Percentiles rank a stretch among this genome's conserved stretches.
These are phyloP conservation scores for Cheilosia vernalis DNA, from an alignment of 2,888 invertebrate species.

Conservation along the genomic window DNA sequence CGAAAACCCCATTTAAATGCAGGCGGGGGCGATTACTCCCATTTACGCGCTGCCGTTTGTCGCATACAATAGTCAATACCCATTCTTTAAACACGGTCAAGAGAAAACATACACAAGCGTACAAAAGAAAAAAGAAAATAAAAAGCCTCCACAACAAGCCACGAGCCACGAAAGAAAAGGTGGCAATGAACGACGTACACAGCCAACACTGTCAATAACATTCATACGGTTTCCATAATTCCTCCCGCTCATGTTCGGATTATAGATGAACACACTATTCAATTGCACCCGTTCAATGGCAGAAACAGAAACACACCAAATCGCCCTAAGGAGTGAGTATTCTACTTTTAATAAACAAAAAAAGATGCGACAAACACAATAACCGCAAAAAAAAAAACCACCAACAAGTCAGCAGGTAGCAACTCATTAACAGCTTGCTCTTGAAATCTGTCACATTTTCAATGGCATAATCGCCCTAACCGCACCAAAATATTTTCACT, in stretches of 20 bases:
- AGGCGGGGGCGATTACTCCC: constrained; percentile 30
- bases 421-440: constrained; percentile 36
- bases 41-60: constrained; percentile 27
- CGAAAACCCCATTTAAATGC: constrained; percentile 31
- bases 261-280: constrained; percentile 27
- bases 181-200: constrained; percentile 61
- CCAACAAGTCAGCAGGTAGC: constrained; percentile 53
- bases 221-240: constrained; percentile 65
- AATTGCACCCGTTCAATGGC: constrained; percentile 1
- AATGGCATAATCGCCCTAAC: constrained; percentile 15
- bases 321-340: constrained; percentile 7
- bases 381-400: background rate
- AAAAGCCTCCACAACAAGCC: background rate
- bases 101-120: constrained; percentile 6
- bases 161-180: background rate
- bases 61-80: background rate
- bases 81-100: constrained; percentile 59
- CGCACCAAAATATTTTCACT: constrained; percentile 60
- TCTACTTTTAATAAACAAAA: constrained; percentile 11
- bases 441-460: constrained; percentile 69
- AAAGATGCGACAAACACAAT: constrained; percentile 9
- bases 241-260: constrained; percentile 51
- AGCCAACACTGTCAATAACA: constrained; percentile 68
- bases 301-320: background rate
- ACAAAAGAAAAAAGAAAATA: background rate